phyloP scores from a whole-genome alignment of 2,888 invertebrate species.

The Chrysolina oricalcia region DNA sequence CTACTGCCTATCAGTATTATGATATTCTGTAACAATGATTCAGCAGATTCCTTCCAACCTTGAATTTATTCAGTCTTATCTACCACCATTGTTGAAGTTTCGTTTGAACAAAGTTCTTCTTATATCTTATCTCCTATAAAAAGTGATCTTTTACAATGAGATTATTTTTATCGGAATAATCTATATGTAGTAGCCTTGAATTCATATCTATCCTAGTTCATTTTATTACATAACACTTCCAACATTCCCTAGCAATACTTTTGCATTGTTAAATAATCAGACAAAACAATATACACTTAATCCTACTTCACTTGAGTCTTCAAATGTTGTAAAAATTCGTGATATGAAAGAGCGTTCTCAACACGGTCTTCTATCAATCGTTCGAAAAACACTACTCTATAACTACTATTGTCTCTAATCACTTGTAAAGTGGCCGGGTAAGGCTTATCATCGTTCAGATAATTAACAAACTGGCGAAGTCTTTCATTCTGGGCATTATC shows the following conservation, averaged over 20 bases:
- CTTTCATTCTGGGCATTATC: conserved; percentile 83
- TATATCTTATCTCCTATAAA: neutral
- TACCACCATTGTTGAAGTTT: neutral
- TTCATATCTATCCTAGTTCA: conserved; percentile 1
- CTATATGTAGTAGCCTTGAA: conserved; percentile 3
- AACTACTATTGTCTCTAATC: conserved; percentile 93
- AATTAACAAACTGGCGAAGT: conserved; percentile 86
- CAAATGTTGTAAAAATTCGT: conserved; percentile 97
- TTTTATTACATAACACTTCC: conserved; percentile 34
- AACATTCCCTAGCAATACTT: conserved; percentile 60
- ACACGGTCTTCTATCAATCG: conserved; percentile 94
- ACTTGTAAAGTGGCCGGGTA: conserved; percentile 85
- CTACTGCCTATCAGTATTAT: neutral
- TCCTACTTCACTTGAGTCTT: conserved; percentile 89
- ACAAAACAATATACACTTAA: conserved; percentile 42
- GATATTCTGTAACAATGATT: neutral
- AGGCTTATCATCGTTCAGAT: conserved; percentile 90
- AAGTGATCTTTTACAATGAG: neutral
- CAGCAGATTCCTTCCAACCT: neutral
- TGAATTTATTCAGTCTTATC: conserved; percentile 16
- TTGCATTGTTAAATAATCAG: conserved; percentile 57
- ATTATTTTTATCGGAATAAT: neutral
- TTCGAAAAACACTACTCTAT: conserved; percentile 87
- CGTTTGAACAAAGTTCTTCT: neutral
- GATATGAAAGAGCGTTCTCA: conserved; percentile 95